These are phyloP conservation scores for Terebella lapidaria DNA, from an alignment of 2,888 invertebrate genomes.

Conservation along the genomic window DNA sequence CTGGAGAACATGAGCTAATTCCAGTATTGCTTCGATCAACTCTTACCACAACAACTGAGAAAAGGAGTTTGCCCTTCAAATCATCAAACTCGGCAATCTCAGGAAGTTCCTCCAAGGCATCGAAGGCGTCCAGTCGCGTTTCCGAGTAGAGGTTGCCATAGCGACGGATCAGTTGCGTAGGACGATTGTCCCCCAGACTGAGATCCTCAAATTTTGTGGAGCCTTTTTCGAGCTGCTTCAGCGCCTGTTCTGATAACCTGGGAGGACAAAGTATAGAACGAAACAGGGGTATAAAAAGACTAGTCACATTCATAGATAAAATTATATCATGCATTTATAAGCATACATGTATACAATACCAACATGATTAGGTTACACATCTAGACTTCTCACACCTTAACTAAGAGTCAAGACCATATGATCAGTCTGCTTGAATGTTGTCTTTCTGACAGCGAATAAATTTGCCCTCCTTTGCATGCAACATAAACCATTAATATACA, in stretches of 20 bases:
- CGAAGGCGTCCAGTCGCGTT: conserved; percentile 77
- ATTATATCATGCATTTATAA: too few relatives aligned
- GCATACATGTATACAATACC: too few relatives aligned
- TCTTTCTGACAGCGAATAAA: too few relatives aligned
- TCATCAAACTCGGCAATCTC: conserved; percentile 79
- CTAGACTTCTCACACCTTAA: too few relatives aligned
- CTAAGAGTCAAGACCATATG: too few relatives aligned
- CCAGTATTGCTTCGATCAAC: too few relatives aligned
- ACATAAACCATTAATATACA: neutral
- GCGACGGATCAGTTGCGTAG: conserved; percentile 61
- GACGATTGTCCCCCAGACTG: conserved; percentile 45
- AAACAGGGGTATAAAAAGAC: neutral
- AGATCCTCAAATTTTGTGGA: conserved; percentile 47
- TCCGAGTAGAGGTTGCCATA: conserved; percentile 82
- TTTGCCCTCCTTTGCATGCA: too few relatives aligned
- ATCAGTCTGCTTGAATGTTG: too few relatives aligned
- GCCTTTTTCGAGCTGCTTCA: conserved; percentile 35
- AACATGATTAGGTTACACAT: too few relatives aligned
- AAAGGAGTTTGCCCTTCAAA: conserved; percentile 89
- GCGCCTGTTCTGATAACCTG: conserved; percentile 46
- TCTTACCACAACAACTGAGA: conserved; percentile 91
- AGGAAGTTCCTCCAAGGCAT: conserved; percentile 75
- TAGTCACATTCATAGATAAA: too few relatives aligned
- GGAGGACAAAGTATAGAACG: neutral
- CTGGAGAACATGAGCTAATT: too few relatives aligned